These are phyloP conservation scores for Caretta caretta DNA, from an alignment of 2,113 vertebrate genomes.

Conservation along the genomic window DNA sequence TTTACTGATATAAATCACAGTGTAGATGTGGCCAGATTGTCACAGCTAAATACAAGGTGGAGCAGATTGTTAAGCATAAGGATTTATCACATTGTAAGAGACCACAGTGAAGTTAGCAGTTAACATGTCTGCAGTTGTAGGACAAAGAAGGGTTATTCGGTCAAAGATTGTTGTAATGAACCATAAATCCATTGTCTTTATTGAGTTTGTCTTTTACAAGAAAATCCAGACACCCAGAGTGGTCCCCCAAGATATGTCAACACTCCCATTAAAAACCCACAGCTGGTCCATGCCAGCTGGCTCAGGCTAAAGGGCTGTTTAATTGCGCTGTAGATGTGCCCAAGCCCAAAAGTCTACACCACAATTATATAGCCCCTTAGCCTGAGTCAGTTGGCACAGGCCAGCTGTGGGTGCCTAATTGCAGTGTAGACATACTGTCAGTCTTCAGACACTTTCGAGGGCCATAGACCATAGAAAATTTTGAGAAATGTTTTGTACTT, in stretches of 20 bases:
- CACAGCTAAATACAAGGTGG: neutral
- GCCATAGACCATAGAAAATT: fast-evolving
- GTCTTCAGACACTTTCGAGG: neutral
- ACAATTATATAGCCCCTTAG: neutral
- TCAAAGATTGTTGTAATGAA: neutral
- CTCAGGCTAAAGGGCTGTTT: neutral
- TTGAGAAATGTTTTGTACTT: neutral
- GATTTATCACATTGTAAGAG: neutral
- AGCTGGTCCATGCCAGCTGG: neutral
- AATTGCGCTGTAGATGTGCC: too few relatives aligned
- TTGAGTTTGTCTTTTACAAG: neutral
- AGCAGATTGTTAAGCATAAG: neutral
- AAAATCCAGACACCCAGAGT: neutral
- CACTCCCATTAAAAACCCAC: neutral
- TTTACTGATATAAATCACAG: neutral
- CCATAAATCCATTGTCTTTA: neutral
- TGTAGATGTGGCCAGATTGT: neutral
- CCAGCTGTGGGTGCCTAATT: neutral
- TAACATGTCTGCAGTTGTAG: neutral
- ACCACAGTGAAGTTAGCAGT: neutral
- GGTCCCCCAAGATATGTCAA: neutral
- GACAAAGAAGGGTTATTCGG: neutral
- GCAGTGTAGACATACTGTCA: neutral
- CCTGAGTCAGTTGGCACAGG: neutral
- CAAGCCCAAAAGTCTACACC: neutral